Conservation (phyloP, 1,140 invertebrate genomes). For the Pseudomyrmex dendroicus region DNA sequence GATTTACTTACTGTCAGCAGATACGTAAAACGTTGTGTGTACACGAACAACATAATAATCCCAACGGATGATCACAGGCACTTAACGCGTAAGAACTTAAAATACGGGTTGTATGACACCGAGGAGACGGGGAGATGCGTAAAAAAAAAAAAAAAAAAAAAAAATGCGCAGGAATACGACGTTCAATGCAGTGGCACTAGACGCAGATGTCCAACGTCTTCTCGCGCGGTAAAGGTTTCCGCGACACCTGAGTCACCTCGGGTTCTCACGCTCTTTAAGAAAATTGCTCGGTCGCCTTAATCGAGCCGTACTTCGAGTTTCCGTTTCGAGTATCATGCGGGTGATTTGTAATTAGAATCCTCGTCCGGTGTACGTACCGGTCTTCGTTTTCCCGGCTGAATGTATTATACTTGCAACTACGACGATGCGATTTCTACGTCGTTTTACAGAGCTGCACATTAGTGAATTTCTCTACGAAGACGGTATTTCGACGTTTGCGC, state of each 20-base stretch:
- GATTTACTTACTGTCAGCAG: background rate
- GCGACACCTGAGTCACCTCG: constrained; percentile 60
- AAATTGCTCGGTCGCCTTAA: constrained; percentile 46
- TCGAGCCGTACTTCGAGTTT: constrained; percentile 6
- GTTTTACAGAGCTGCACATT: too few species aligned
- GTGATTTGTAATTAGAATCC: constrained; percentile 60
- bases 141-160: background rate
- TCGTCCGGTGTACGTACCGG: constrained; percentile 1
- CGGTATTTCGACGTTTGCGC: too few species aligned
- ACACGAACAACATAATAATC: background rate
- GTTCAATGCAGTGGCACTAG: constrained; percentile 72
- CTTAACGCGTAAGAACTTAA: background rate
- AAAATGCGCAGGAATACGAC: constrained; percentile 64
- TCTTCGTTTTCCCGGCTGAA: background rate
- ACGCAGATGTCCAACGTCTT: constrained; percentile 71
- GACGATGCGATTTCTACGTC: background rate
- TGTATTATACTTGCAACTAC: background rate
- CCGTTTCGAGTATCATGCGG: constrained; percentile 42
- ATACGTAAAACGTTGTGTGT: background rate
- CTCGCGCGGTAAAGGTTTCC: constrained; percentile 62
- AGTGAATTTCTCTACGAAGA: too few species aligned
- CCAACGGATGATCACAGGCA: background rate
- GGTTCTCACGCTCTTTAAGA: constrained; percentile 64
- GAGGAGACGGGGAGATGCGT: constrained; percentile 9
- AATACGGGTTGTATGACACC: constrained; percentile 23